Evolutionary conservation across 1,140 invertebrate species (phyloP).

Genomic region (Hestina assimilis): DNA sequence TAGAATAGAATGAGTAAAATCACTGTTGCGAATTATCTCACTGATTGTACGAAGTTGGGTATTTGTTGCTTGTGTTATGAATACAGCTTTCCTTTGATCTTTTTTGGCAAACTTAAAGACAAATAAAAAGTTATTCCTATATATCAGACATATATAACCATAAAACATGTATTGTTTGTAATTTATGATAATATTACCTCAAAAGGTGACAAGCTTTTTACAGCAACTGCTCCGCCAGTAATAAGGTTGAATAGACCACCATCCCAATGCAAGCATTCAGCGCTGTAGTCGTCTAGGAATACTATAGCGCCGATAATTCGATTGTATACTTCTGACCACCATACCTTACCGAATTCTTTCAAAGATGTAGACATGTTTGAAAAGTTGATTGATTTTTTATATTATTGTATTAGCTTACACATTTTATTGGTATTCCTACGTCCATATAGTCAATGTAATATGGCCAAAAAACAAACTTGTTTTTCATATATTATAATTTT

Average conservation of each 20-base stretch:
- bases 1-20: conserved; percentile 80
- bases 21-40: conserved; percentile 78
- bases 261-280: conserved; percentile 82
- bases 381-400: neutral
- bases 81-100: conserved; percentile 79
- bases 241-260: conserved; percentile 79
- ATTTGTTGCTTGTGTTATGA: conserved; percentile 77
- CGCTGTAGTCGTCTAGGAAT: conserved; percentile 79
- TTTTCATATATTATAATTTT: too few species aligned
- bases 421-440: too few species aligned
- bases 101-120: conserved; percentile 53
- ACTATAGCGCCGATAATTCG: conserved; percentile 81
- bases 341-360: conserved; percentile 62
- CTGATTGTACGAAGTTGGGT: conserved; percentile 74
- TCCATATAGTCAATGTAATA: too few species aligned
- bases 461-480: too few species aligned
- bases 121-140: neutral
- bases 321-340: conserved; percentile 79
- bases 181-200: conserved; percentile 69
- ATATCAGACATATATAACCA: neutral
- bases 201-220: conserved; percentile 81
- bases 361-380: conserved; percentile 40
- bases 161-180: neutral
- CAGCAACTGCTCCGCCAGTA: conserved; percentile 76
- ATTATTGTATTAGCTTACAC: too few species aligned